Evolutionary conservation across 2,113 vertebrate genomes (phyloP).

Genomic region (Chaetorhynchus papuensis): DNA sequence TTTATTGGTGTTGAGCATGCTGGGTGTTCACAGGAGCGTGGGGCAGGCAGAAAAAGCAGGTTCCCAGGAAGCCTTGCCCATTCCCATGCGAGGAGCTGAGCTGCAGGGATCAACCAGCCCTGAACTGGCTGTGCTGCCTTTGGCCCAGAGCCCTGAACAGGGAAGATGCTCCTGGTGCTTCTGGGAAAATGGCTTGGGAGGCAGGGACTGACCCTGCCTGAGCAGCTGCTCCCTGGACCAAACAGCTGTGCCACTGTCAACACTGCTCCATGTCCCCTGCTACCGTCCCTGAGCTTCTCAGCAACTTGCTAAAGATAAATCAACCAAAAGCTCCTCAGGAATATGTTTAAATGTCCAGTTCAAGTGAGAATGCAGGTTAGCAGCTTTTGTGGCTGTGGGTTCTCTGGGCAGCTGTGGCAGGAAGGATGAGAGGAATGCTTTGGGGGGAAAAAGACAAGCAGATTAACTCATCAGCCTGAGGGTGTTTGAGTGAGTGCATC

Average conservation of each 20-base stretch:
- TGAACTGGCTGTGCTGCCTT: not conserved
- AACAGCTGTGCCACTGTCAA: not conserved
- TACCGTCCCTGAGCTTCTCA: not conserved
- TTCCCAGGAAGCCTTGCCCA: not conserved
- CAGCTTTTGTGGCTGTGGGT: not conserved
- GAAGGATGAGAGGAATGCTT: fast-evolving
- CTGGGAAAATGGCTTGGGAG: not conserved
- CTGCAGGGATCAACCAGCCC: not conserved
- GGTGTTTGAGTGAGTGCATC: not conserved
- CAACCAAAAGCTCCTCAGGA: not conserved
- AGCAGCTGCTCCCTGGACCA: not conserved
- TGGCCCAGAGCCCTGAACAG: not conserved
- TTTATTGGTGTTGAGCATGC: not conserved
- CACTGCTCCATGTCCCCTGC: not conserved
- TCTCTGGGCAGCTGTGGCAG: not conserved
- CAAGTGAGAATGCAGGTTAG: not conserved
- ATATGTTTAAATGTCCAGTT: not conserved
- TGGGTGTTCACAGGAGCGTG: not conserved
- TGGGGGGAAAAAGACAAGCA: not conserved
- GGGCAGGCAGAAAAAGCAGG: not conserved
- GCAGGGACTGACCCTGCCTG: not conserved
- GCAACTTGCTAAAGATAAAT: not conserved
- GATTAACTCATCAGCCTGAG: not conserved
- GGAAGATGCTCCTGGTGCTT: not conserved
- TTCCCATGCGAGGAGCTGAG: not conserved